Evolutionary conservation across 1,140 invertebrate species (phyloP).

Genomic region (Pantala flavescens): DNA sequence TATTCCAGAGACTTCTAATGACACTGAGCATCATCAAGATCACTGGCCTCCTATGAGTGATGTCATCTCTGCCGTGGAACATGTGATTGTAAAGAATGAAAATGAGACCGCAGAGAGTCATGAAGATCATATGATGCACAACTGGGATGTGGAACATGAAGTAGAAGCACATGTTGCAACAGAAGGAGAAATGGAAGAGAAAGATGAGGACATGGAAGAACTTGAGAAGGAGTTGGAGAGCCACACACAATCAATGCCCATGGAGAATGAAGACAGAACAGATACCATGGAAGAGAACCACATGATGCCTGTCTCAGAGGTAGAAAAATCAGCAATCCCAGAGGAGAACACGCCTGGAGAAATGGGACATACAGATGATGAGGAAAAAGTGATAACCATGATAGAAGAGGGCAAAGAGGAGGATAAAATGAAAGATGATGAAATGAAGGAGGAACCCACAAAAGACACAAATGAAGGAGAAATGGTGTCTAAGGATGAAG

Average conservation of each 20-base stretch:
- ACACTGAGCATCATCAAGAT: not conserved
- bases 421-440: not conserved
- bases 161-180: not conserved
- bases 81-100: not conserved
- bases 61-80: not conserved
- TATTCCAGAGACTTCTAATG: not conserved
- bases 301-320: not conserved
- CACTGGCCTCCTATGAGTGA: not conserved
- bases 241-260: not conserved
- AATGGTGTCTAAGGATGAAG: not conserved
- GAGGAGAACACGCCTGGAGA: not conserved
- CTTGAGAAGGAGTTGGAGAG: not conserved
- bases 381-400: not conserved
- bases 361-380: not conserved
- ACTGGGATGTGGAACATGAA: no score
- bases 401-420: not conserved
- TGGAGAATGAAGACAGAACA: not conserved
- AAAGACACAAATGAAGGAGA: not conserved
- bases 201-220: slow-evolving; percentile 9
- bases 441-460: not conserved
- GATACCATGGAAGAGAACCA: not conserved
- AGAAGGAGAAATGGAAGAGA: not conserved
- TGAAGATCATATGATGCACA: no score
- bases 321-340: no score
- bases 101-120: not conserved